Percentiles rank a stretch among this genome's conserved stretches.
These are phyloP conservation scores for Morpho helenor DNA, from an alignment of 2,888 invertebrate genomes.

Conservation along the genomic window DNA sequence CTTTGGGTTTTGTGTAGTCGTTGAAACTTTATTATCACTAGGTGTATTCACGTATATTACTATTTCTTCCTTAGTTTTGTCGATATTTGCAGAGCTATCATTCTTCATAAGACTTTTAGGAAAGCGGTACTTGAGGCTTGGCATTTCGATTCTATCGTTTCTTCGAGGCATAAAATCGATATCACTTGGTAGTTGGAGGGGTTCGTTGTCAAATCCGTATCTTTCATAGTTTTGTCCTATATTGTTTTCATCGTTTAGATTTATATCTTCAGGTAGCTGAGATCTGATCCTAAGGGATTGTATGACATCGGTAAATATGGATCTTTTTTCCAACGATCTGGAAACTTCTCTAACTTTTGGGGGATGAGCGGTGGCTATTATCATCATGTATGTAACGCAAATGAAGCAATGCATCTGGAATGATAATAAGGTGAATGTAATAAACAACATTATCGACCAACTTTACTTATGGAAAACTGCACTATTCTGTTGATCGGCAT, in stretches of 20 bases:
- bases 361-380: slow-evolving; percentile 55
- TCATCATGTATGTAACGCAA: slow-evolving; percentile 64
- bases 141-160: slow-evolving; percentile 69
- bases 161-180: slow-evolving; percentile 59
- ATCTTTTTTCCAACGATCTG: slow-evolving; percentile 48
- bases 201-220: slow-evolving; percentile 52
- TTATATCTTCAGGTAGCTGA: slow-evolving; percentile 53
- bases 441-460: too few species aligned
- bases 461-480: too few species aligned
- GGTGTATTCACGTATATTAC: slow-evolving; percentile 53
- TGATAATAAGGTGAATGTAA: slow-evolving; percentile 8
- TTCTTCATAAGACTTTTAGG: slow-evolving; percentile 51
- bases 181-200: slow-evolving; percentile 50
- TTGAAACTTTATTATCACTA: slow-evolving; percentile 37
- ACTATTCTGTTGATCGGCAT: too few species aligned
- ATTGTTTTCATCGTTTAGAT: slow-evolving; percentile 58
- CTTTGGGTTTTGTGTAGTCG: slow-evolving; percentile 49
- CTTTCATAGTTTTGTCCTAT: slow-evolving; percentile 50
- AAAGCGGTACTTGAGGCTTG: slow-evolving; percentile 57
- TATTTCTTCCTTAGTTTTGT: slow-evolving; percentile 49
- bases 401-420: slow-evolving; percentile 71
- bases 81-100: slow-evolving; percentile 33
- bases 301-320: slow-evolving; percentile 65
- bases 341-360: slow-evolving; percentile 39
- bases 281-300: slow-evolving; percentile 60